Evolutionary conservation across 2,797 vertebrate species (phyloP), one percentile per base, ranked within the genome.

Genomic region (Crax fasciolata): DNA sequence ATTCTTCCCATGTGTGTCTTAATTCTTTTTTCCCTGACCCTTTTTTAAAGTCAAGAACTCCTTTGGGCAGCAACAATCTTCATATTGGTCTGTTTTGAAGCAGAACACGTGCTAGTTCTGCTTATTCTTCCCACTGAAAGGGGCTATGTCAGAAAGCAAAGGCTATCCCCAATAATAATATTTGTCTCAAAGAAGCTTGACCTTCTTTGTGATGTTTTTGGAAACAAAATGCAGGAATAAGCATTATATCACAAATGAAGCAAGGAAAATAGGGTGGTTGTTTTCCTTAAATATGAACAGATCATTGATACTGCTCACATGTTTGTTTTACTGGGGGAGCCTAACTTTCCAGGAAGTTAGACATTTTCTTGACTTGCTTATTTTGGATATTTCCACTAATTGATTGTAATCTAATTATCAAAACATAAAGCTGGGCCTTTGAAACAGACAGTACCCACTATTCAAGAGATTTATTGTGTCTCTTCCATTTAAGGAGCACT

Each of bases 321-420:
- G 25, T 83, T 96, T 94, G 59, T 54, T 87, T 95, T 93, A 10
- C 79, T 55, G 43, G 43, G 32, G 73, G 28, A 74, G 18, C 15
- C 78, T 54, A 62, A 75, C 65, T 92, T 90, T 91, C 35, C 81
- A 85, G 81, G 89, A 92, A 81, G 70, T 7, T 75, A 41, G 32
- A 77, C 12, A 2, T 65, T 84, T 93, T 86, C 75, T 89, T 72
- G 54, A 52, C 49, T 65, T 90, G 35, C 77, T 94, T 93, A 48
- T 84, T 94, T 96, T 94, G 78, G 66, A 57, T 72, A 51, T 92
- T 93, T 91, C 51, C 27, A 43, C 79, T 92, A 91, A 75, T 55
- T 87, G 44, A 77, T 76, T 89, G 59, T 65, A 85, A 77, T 78
- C 68, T 89, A 76, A 84, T 93, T 85, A 67, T 85, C 57, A 73